Conservation (phyloP, 1,140 invertebrate species). For the Ooceraea biroi region DNA sequence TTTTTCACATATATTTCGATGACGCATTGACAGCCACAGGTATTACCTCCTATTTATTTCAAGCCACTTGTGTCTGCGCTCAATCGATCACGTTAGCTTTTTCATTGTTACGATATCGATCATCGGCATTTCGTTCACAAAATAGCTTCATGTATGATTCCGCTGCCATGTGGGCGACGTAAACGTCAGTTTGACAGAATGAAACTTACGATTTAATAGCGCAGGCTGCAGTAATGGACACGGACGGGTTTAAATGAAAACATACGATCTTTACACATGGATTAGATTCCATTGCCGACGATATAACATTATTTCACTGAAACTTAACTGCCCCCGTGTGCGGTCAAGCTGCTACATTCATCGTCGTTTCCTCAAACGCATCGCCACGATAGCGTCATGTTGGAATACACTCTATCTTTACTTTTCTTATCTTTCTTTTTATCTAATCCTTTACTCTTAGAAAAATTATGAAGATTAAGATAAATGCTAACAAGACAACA, state of each 20-base stretch:
- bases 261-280: slow-evolving; percentile 67
- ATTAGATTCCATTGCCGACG: slow-evolving; percentile 69
- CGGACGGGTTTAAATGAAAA: slow-evolving; percentile 69
- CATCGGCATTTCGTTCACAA: background rate
- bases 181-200: slow-evolving; percentile 37
- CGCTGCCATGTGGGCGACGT: background rate
- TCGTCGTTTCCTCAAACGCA: slow-evolving; percentile 56
- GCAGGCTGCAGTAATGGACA: slow-evolving; percentile 61
- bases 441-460: background rate
- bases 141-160: background rate
- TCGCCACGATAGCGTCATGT: background rate
- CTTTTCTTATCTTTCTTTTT: background rate
- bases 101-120: background rate
- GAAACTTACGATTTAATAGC: slow-evolving; percentile 70
- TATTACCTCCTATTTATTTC: slow-evolving; percentile 11
- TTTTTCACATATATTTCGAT: slow-evolving; percentile 35
- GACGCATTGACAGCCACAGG: background rate
- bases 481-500: background rate
- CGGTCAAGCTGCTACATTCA: slow-evolving; percentile 31
- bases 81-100: background rate
- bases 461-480: background rate
- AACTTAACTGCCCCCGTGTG: slow-evolving; percentile 32
- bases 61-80: background rate
- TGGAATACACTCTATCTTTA: background rate
- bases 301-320: slow-evolving; percentile 56